These are phyloP conservation scores for Priapulus caudatus DNA, from an alignment of 2,888 invertebrate genomes.

Conservation along the genomic window DNA sequence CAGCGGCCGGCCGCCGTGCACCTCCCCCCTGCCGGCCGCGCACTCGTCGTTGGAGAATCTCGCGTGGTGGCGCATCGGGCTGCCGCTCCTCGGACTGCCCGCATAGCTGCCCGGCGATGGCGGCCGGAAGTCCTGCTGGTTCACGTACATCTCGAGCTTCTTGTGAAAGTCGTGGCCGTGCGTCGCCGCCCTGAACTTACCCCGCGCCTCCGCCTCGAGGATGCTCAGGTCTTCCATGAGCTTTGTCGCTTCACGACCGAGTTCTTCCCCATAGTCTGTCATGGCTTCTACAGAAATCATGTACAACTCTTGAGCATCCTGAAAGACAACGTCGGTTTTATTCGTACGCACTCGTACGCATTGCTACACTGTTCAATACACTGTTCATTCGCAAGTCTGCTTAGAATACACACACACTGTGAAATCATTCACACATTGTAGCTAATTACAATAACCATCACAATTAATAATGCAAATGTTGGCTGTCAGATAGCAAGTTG, in stretches of 20 bases:
- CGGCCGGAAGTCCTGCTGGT: not conserved
- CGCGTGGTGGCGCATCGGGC: not conserved
- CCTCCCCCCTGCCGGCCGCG: not conserved
- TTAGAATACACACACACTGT: too few species aligned
- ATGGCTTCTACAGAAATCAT: too few species aligned
- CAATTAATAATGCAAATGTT: too few species aligned
- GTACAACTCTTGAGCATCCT: too few species aligned
- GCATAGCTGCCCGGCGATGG: not conserved
- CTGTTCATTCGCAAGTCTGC: too few species aligned
- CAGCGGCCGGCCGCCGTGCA: not conserved
- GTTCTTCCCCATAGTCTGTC: conserved; percentile 19
- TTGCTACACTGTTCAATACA: too few species aligned
- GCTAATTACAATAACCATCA: too few species aligned
- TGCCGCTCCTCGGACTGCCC: conserved; percentile 1
- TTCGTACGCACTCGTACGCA: too few species aligned
- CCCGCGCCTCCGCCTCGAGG: conserved; percentile 20
- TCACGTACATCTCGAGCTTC: conserved; percentile 19
- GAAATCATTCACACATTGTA: too few species aligned
- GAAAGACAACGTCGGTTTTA: too few species aligned
- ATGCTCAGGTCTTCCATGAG: conserved; percentile 22
- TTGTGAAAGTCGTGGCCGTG: conserved; percentile 21
- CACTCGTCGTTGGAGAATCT: not conserved
- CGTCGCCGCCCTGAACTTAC: conserved; percentile 19
- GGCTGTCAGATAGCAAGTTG: too few species aligned
- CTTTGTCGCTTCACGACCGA: conserved; percentile 20